phyloP scores from a whole-genome alignment of 2,888 invertebrate species.

The Acleris sparsana region DNA sequence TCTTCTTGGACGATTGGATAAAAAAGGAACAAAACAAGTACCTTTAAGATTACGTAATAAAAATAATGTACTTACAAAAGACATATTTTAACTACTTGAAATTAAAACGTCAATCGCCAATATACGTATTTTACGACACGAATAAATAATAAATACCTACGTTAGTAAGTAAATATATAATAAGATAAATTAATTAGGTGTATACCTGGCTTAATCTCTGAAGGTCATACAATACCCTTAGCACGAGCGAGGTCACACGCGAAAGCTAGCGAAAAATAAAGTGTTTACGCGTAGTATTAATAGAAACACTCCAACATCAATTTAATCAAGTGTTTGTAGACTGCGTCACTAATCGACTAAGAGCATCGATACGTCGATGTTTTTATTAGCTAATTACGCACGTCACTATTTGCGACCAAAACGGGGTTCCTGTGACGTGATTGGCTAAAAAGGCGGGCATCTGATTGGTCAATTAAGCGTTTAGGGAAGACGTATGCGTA shows the following conservation, averaged over 20 bases:
- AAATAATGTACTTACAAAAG: too few species aligned
- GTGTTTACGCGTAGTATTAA: slow-evolving; percentile 11
- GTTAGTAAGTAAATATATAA: too few species aligned
- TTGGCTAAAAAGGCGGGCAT: slow-evolving; percentile 20
- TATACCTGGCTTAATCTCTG: too few species aligned
- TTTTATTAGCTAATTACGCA: slow-evolving; percentile 9
- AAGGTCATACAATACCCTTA: too few species aligned
- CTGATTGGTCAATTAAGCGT: slow-evolving; percentile 22
- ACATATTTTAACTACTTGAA: too few species aligned
- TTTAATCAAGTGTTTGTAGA: slow-evolving; percentile 58
- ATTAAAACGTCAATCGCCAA: too few species aligned
- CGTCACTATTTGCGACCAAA: slow-evolving; percentile 16
- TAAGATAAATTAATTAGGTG: too few species aligned
- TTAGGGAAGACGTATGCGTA: slow-evolving; percentile 7
- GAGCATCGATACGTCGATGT: slow-evolving; percentile 51
- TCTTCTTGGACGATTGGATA: too few species aligned
- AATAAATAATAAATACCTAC: too few species aligned
- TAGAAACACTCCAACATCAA: slow-evolving; percentile 45
- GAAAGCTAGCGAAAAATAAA: slow-evolving; percentile 2
- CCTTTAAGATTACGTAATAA: too few species aligned
- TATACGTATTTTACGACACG: too few species aligned
- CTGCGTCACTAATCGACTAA: slow-evolving; percentile 67
- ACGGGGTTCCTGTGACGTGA: slow-evolving; percentile 7
- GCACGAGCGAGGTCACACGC: neutral
- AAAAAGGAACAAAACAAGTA: too few species aligned